Conservation (phyloP, 2,113 vertebrate species). For the Brachypodius melanocephalos region DNA sequence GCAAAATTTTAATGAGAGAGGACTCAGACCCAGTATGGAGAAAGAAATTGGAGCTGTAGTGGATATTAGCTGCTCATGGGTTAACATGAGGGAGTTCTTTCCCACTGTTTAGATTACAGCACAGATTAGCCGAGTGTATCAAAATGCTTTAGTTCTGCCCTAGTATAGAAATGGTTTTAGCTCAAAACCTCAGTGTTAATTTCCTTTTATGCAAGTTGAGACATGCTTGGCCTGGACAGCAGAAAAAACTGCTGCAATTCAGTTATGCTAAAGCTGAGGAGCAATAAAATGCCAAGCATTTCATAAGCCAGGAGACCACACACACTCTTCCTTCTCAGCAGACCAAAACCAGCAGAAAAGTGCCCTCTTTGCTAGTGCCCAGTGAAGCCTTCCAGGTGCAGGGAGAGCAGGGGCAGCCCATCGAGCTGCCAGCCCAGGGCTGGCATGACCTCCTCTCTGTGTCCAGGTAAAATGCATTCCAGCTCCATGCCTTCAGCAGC, state of each 20-base stretch:
- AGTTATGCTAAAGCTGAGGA: background rate
- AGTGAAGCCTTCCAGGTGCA: background rate
- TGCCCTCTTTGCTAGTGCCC: background rate
- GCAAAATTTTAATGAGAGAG: background rate
- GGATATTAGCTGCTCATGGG: background rate
- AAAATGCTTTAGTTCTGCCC: background rate
- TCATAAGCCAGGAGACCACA: conserved; percentile 5
- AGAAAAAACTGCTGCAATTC: conserved; percentile 7
- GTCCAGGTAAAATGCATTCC: fast-evolving
- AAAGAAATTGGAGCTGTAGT: background rate
- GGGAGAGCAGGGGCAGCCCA: background rate
- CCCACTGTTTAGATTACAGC: background rate
- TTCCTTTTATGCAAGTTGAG: background rate
- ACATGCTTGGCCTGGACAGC: background rate
- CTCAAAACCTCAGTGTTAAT: background rate
- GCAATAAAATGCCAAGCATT: background rate
- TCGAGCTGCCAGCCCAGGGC: fast-evolving
- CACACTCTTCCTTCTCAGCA: background rate
- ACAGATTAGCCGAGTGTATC: background rate
- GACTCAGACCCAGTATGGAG: background rate
- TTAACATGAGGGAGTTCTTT: background rate
- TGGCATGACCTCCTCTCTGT: fast-evolving
- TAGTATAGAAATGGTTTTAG: background rate
- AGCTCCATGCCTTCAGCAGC: background rate
- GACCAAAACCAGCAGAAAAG: background rate